Conservation (phyloP, 2,113 vertebrate species). For the Amblyornis subalaris region DNA sequence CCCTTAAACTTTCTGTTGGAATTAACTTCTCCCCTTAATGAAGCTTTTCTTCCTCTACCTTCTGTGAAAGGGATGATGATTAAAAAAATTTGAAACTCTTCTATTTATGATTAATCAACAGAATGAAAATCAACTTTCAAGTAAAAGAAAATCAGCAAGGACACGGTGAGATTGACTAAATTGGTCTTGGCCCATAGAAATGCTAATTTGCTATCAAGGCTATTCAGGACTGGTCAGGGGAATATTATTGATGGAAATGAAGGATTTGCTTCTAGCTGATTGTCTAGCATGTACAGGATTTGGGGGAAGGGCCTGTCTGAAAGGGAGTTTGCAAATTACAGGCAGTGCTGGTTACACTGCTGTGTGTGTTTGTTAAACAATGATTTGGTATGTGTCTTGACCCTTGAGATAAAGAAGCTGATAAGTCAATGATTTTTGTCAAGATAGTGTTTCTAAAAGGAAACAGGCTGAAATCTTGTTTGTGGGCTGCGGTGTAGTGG, state of each 20-base stretch:
- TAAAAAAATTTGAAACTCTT: neutral
- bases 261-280: constrained; percentile 44
- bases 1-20: neutral
- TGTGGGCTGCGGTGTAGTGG: neutral
- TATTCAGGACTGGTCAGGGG: constrained; percentile 51
- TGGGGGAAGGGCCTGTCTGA: constrained; percentile 48
- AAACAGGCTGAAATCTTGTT: neutral
- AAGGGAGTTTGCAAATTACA: neutral
- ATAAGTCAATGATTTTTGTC: neutral
- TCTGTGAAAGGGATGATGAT: neutral
- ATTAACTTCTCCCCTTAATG: neutral
- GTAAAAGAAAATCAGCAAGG: neutral
- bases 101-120: neutral
- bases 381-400: neutral
- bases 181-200: constrained; percentile 10
- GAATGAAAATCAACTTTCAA: neutral
- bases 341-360: neutral
- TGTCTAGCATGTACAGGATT: constrained; percentile 11
- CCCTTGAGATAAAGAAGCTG: neutral
- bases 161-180: neutral
- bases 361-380: neutral
- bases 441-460: neutral
- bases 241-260: constrained; percentile 58
- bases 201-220: constrained; percentile 40
- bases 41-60: neutral